Base-by-base conservation (phyloP, 2,888 invertebrate genomes). In the Dendrolimus pini region DNA sequence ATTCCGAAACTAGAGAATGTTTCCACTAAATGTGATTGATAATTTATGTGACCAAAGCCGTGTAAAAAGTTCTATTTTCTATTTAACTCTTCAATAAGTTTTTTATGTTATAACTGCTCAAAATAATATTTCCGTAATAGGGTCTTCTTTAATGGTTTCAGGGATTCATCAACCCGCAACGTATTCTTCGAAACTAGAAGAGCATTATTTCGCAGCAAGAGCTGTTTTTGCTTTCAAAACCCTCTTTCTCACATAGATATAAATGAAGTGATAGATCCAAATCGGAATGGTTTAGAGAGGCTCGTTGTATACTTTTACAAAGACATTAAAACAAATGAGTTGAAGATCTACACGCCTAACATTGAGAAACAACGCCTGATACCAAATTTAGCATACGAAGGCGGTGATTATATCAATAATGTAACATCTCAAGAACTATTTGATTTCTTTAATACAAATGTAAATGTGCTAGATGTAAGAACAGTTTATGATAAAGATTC, bases 301-400 rank as follows among this genome's bases (percentile, higher is more conserved):
- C 59, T 83, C 7, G 80, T 85, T 0, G 63, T 85, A 1, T 82
- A 77, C 61, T 56, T 85, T 0, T 89, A 83, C 60, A 76, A 61
- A 65, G 66, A 74, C 54, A 12, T 56, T 7, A 18, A 42, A 0
- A 67, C 74, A 6, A 60, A 69, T 9, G 55, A 70, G 53, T 58
- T 83, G 6, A 67, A 71, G 53, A 57, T 78, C 41, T 81, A 78
- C 54, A 66, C 77, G 10, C 88, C 88, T 2, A 75, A 68, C 55
- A 52, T 41, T 10, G 62, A 73, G 12, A 82, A 77, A 60, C 88
- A 89, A 66, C 9, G 10, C 0, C 41, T 64, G n/a, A 73, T 86
- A 53, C 83, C 84, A 7, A 80, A 87, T 58, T 58, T 85, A 10
- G 61, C 70, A 0, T 65, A 70, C 47, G 75, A 77, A 9, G 13